These are phyloP conservation scores for Vesta saturnalis DNA, from an alignment of 2,888 invertebrate species.

Conservation along the genomic window DNA sequence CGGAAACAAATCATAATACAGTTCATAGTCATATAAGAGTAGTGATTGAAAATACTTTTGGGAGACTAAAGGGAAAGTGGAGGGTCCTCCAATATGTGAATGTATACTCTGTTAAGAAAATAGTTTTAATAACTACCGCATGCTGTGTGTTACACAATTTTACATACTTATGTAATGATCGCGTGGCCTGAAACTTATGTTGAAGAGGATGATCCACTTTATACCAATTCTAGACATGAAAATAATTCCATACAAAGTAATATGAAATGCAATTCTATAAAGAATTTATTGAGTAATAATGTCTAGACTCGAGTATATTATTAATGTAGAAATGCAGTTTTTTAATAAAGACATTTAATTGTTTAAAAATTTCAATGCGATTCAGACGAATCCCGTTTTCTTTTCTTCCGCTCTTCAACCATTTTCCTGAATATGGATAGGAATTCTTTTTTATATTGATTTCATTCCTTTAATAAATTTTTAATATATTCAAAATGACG, in stretches of 20 bases:
- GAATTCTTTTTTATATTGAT: slow-evolving; percentile 8
- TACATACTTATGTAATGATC: slow-evolving; percentile 6
- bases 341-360: neutral
- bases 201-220: neutral
- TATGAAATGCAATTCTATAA: slow-evolving; percentile 4
- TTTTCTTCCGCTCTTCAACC: slow-evolving; percentile 4
- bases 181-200: slow-evolving; percentile 1
- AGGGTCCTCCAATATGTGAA: slow-evolving; percentile 7
- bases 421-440: slow-evolving; percentile 2
- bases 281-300: too few species aligned
- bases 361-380: neutral
- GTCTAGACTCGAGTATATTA: too few species aligned
- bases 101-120: neutral
- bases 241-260: neutral
- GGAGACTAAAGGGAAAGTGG: slow-evolving; percentile 10
- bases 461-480: slow-evolving; percentile 2
- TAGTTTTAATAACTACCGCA: slow-evolving; percentile 5
- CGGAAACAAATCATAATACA: neutral
- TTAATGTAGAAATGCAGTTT: neutral
- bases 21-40: slow-evolving; percentile 4
- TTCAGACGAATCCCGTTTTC: slow-evolving; percentile 10
- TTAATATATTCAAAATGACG: too few species aligned
- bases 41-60: slow-evolving; percentile 7
- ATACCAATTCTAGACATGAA: neutral
- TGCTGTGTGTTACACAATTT: slow-evolving; percentile 8